Conservation (phyloP, 35 echinoderm and acorn worm genomes). For the Nesometra sesokonis region DNA sequence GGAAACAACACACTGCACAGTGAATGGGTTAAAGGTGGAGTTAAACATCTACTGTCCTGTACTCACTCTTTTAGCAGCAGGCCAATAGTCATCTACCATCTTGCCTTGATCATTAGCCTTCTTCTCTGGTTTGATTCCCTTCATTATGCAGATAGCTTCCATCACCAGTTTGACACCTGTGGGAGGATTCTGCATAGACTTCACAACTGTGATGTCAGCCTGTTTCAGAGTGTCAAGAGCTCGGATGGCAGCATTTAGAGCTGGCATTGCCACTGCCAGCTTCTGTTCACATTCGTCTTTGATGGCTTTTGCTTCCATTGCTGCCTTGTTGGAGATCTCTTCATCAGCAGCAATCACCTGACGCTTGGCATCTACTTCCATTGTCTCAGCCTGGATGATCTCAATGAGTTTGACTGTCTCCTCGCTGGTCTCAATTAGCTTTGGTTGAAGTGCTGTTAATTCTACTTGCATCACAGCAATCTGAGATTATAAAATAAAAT, state of each 20-base stretch:
- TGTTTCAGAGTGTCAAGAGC: slow-evolving; percentile 87
- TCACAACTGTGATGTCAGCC: slow-evolving; percentile 82
- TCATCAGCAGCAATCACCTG: slow-evolving; percentile 77
- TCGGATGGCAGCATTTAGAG: slow-evolving; percentile 82
- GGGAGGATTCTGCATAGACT: slow-evolving; percentile 77
- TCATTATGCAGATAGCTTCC: slow-evolving; percentile 97
- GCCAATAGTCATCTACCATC: slow-evolving; percentile 85
- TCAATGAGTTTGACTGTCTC: slow-evolving; percentile 83
- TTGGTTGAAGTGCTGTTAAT: slow-evolving; percentile 82
- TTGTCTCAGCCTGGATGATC: slow-evolving; percentile 76
- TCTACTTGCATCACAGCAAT: slow-evolving; percentile 98
- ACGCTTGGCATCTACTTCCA: slow-evolving; percentile 76
- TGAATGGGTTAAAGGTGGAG: neutral
- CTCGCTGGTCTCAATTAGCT: slow-evolving; percentile 76
- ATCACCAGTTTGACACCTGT: slow-evolving; percentile 81
- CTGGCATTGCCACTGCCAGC: slow-evolving; percentile 86
- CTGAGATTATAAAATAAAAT: slow-evolving; percentile 6
- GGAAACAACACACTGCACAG: too few species aligned
- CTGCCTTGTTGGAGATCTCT: slow-evolving; percentile 69
- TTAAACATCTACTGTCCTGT: neutral
- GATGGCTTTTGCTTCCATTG: slow-evolving; percentile 69
- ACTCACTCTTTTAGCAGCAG: slow-evolving; percentile 80
- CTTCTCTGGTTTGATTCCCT: slow-evolving; percentile 93
- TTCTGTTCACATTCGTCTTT: slow-evolving; percentile 95
- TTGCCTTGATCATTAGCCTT: slow-evolving; percentile 85